Evolutionary conservation across 92 coral and sea anemone species (phyloP).

Genomic region (Anthopleura xanthogrammica): DNA sequence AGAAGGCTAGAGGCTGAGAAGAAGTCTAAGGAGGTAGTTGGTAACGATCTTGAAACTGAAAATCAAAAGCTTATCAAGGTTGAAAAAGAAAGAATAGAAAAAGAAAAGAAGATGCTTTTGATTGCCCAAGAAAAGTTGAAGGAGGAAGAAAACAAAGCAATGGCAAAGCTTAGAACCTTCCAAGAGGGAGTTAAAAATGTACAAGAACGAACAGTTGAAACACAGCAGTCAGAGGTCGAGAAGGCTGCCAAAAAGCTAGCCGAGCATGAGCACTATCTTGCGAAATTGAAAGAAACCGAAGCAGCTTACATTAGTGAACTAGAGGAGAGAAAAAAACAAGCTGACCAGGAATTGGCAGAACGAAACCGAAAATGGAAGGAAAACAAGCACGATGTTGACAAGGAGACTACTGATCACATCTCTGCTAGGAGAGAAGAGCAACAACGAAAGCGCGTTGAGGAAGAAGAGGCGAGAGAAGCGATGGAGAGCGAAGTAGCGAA

Average conservation of each 20-base stretch:
- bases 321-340: conserved; percentile 35
- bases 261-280: conserved; percentile 22
- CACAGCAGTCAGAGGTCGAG: conserved; percentile 19
- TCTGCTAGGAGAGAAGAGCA: conserved; percentile 4
- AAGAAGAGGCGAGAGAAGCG: conserved; percentile 27
- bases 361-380: conserved; percentile 37
- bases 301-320: conserved; percentile 29
- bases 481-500: conserved; percentile 14
- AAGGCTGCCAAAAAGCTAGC: conserved; percentile 34
- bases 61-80: conserved; percentile 40
- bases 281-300: conserved; percentile 36
- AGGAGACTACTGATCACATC: conserved; percentile 28
- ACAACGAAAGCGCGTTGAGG: conserved; percentile 14
- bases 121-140: conserved; percentile 39
- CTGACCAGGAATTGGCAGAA: conserved; percentile 23
- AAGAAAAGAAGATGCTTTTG: conserved; percentile 37
- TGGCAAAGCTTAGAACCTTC: conserved; percentile 26
- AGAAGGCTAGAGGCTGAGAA: conserved; percentile 21
- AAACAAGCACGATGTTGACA: conserved; percentile 36
- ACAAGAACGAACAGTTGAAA: conserved; percentile 21
- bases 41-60: conserved; percentile 41
- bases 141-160: conserved; percentile 41
- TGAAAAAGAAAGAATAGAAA: conserved; percentile 40
- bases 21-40: conserved; percentile 29
- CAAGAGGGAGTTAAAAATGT: conserved; percentile 32